Base-by-base conservation (phyloP, 2,797 vertebrate genomes). In the Dendrocincla tyrannina region DNA sequence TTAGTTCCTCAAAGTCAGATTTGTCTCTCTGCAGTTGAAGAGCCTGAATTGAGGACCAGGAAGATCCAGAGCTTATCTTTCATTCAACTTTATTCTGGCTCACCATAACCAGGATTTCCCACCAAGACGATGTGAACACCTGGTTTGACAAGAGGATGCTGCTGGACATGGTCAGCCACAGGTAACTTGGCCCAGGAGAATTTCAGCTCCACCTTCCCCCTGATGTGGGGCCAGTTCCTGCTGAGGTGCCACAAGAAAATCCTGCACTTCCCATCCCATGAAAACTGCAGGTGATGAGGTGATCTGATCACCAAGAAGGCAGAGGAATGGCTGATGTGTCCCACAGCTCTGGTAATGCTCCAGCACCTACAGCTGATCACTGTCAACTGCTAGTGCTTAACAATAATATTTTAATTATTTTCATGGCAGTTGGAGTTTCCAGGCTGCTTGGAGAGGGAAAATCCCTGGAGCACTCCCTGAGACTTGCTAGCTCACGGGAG, bases 281-380 rank as follows among this genome's bases (percentile, higher is more conserved):
- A 17, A 47, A 86, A 11, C 41, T 16, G 22, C 59, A 63, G 42
- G 27, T 33, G 78, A 11, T 49, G 32, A 58, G 25, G 46, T 55
- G 56, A 22, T 17, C 55, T 55, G 85, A 8, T 55, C 55, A 55
- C 16, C 58, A 75, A 3, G 8, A 58, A 62, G n/a, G 49, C 64
- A 35, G 28, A 46, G 63, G 58, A 49, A 18, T 0, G 33, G 82
- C 87, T 80, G 72, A 46, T 0, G 10, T 8, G 39, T 72, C 39
- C 74, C 58, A 75, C 14, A 10, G 75, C 82, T 64, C 10, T 3
- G 33, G 55, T 56, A 49, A 25, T 0, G 30, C 69, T 83, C 87
- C 80, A 87, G 91, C 52, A 91, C 44, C 84, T 47, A 69, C 85
- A 87, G 69, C 67, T 85, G 59, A 94, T 80, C 83, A 42, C 50